Base-by-base conservation (phyloP, 2,888 invertebrate species). In the Malthinus seriepunctatus region DNA sequence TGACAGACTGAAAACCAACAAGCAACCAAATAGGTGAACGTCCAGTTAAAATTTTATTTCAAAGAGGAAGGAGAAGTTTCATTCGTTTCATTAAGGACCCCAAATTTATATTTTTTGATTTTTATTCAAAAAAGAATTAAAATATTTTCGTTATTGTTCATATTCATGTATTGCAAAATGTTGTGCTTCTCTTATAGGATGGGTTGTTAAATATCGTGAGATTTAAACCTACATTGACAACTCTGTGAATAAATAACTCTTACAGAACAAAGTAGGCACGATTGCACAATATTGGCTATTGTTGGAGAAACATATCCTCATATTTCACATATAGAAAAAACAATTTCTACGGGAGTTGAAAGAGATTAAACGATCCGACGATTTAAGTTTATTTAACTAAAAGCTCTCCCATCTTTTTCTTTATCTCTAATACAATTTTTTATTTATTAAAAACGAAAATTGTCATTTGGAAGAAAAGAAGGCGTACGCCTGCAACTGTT, bases 251-350 rank as follows among this genome's bases (percentile, higher is more conserved):
- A 66, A 66, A 64, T 64, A 63, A 64, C 63, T 62, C 60, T 59
- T 60, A 60, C 60, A 62, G 61, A 66, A 66, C 64, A 66, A 63
- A 66, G 63, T 64, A 66, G 66, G 66, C 64, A 66, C 66, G 60
- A 63, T 64, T 66, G 50, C 64, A 61, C 63, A 63, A 66, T 63
- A 63, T 64, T 63, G 63, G 61, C 66, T 56, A 64, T 66, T 66
- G 66, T 66, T 63, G 60, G 60, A 60, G 56, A 56, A 61, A 58
- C 39, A 32, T 60, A 61, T 53, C 34, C 52, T 56, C 56, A 61
- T 56, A 61, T 61, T 56, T 61, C 49, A 53, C 49, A n/a, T 42
- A 33, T 31, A 37, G 7, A 49, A 60, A 61, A 56, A 61, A 53
- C 8, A 14, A 42, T 15, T n/a, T 47, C 33, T 49, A 42, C 54